Base-by-base conservation (phyloP, 2,113 vertebrate genomes). In the Trematocara stigmaticum region DNA sequence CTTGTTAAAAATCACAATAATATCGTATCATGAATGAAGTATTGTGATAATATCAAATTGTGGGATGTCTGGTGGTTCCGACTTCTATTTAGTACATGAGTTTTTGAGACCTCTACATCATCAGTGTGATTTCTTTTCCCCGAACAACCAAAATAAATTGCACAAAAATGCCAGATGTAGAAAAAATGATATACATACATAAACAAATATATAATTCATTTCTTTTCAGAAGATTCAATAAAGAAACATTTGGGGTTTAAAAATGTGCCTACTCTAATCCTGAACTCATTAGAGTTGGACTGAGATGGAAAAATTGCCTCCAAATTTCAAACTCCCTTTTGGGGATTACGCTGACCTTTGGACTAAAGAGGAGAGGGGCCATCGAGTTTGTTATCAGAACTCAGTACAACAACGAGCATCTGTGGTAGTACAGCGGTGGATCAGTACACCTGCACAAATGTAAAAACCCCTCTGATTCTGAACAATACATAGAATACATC, bases 391-490 rank as follows among this genome's bases (percentile, higher is more conserved):
- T 64, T 64, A 38, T 59, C 15, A 34, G 56, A 59, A 6, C 56
- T 6, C 29, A 59, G 29, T 61, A 35, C 31, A 61, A 64, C 31
- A 64, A n/a, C 11, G 11, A 69, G 35, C n/a, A 13, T 69, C 35
- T 69, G 2, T 42, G 1, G 35, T 15, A 40, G 61, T 42, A 23
- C 35, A 20, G 0, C 1, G 2, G n/a, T 23, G 35, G n/a, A 1
- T 2, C 35, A 69, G 11, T 23, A 40, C 35, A 3, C 35, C 11
- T 42, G n/a, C 64, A 69, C n/a, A 69, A 5, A 13, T 69, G 64
- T 69, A 69, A 69, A 69, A 38, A 5, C 10, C n/a, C 61, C 64
- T 42, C 3, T 69, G n/a, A 69, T 69, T 69, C n/a, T 40, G 61
- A 40, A 13, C 61, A 66, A 38, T 38, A 66, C 34, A 38, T 40